These are phyloP conservation scores for Brachymystax lenok DNA, from an alignment of 2,797 vertebrate genomes.

Conservation along the genomic window DNA sequence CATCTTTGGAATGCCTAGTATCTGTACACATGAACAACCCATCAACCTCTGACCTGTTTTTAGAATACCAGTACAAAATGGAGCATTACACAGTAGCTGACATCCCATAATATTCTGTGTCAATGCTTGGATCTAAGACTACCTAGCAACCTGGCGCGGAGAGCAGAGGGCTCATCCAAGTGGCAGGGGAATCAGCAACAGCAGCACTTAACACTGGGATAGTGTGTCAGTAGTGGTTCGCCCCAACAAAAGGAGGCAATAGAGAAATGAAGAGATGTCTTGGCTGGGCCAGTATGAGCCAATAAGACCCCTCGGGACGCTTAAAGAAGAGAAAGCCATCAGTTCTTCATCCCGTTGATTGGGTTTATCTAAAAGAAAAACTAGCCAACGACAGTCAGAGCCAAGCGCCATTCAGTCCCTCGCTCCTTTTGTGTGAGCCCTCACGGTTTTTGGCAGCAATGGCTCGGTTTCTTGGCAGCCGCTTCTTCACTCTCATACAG, in stretches of 20 bases:
- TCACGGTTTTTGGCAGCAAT: constrained; percentile 49
- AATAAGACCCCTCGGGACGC: constrained; percentile 22
- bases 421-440: constrained; percentile 38
- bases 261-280: constrained; percentile 28
- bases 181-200: constrained; percentile 17
- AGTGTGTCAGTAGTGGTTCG: constrained; percentile 39
- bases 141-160: constrained; percentile 33
- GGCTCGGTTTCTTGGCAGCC: constrained; percentile 54
- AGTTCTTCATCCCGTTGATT: constrained; percentile 38
- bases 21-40: constrained; percentile 15
- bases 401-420: constrained; percentile 53
- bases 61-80: constrained; percentile 18
- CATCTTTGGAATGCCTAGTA: constrained; percentile 52
- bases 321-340: constrained; percentile 48
- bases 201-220: constrained; percentile 26
- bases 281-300: constrained; percentile 11
- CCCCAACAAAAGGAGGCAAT: constrained; percentile 34
- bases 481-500: constrained; percentile 51
- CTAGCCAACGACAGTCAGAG: constrained; percentile 37
- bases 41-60: constrained; percentile 8
- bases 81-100: constrained; percentile 27
- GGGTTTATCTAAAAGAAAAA: constrained; percentile 56
- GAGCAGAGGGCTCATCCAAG: constrained; percentile 15
- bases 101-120: constrained; percentile 14
- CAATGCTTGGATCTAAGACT: constrained; percentile 16